Evolutionary conservation across 2,113 vertebrate genomes (phyloP).

Genomic region (Corythaeola cristata): DNA sequence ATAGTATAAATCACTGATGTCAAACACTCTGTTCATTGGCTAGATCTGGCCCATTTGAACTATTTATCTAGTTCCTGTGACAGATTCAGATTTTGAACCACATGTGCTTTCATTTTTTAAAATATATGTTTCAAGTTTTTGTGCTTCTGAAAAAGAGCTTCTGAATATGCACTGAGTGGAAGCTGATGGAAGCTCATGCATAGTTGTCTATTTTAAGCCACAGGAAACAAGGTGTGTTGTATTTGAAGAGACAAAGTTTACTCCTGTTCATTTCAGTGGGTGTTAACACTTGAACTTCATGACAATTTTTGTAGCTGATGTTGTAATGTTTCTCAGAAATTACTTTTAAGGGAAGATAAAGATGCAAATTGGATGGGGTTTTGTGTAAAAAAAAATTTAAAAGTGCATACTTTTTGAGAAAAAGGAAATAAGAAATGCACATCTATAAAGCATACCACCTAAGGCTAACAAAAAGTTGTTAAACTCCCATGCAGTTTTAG

Average conservation of each 20-base stretch:
- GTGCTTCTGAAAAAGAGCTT: constrained; percentile 46
- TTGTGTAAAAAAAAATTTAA: neutral
- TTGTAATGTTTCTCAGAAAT: neutral
- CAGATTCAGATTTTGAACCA: constrained; percentile 40
- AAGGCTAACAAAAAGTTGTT: neutral
- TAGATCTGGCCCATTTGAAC: constrained; percentile 48
- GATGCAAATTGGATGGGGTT: neutral
- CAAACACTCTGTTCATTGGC: constrained; percentile 48
- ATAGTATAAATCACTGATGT: constrained; percentile 66
- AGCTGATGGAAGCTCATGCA: neutral
- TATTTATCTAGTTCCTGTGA: constrained; percentile 51
- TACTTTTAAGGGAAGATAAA: neutral
- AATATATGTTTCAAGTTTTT: constrained; percentile 13
- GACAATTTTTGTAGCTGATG: neutral
- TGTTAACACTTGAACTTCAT: neutral
- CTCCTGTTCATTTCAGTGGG: neutral
- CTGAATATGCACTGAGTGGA: constrained; percentile 7
- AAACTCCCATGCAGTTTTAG: neutral
- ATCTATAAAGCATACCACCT: neutral
- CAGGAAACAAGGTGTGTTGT: neutral
- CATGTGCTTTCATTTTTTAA: constrained; percentile 53
- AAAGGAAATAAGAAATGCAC: neutral
- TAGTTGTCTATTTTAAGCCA: neutral
- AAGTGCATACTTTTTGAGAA: neutral
- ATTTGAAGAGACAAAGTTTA: neutral